Percentiles rank a stretch among this genome's conserved stretches.
phyloP scores from a whole-genome alignment of 2,113 vertebrate species.

The Salvator merianae region DNA sequence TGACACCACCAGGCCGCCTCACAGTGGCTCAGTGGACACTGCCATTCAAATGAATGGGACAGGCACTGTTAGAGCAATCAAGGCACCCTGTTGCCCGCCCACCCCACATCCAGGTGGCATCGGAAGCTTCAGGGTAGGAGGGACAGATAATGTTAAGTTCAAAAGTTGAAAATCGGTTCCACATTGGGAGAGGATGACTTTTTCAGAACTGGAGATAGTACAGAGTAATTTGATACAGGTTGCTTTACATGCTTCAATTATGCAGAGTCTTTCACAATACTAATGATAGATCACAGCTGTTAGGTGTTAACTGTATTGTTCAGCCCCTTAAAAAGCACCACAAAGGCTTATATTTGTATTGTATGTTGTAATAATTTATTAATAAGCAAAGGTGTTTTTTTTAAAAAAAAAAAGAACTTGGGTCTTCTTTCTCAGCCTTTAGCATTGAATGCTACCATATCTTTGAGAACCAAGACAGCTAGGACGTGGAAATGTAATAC shows the following conservation, averaged over 20 bases:
- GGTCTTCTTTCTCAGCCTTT: neutral
- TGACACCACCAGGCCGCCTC: no score
- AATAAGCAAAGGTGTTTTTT: no score
- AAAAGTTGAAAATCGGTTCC: no score
- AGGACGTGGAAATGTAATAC: neutral
- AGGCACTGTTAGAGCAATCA: no score
- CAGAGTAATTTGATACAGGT: neutral
- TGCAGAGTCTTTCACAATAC: neutral
- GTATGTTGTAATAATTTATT: no score
- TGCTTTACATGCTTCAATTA: neutral
- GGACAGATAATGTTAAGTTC: no score
- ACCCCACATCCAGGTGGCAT: no score
- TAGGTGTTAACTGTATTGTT: neutral
- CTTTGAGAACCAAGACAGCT: neutral
- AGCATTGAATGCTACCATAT: neutral
- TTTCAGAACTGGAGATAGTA: neutral
- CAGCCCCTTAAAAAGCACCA: neutral
- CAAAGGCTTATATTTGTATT: neutral
- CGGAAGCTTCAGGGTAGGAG: no score
- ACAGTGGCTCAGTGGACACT: no score
- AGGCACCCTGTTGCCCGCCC: no score
- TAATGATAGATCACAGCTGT: neutral
- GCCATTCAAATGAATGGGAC: no score
- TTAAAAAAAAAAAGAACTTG: neutral
- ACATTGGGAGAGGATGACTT: neutral